These are phyloP conservation scores for Amphipyra berbera DNA, from an alignment of 2,888 invertebrate species.

Conservation along the genomic window DNA sequence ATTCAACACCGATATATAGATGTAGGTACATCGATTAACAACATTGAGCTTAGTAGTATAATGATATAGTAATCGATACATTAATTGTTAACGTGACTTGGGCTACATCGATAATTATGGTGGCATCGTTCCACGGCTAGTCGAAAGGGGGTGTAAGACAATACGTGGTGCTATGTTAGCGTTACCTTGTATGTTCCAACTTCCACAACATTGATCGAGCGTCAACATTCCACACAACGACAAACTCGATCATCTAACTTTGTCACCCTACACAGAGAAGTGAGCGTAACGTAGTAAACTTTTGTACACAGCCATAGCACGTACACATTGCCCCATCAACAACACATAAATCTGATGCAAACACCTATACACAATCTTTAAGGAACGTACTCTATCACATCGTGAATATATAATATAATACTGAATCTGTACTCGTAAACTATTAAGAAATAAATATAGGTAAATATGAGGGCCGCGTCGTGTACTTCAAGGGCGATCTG, in stretches of 20 bases:
- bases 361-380: constrained; percentile 42
- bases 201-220: constrained; percentile 27
- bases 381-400: constrained; percentile 58
- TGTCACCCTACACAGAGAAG: constrained; percentile 3
- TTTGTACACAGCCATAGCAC: too few species aligned
- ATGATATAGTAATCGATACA: constrained; percentile 43
- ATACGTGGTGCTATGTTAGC: neutral
- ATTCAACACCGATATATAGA: constrained; percentile 55
- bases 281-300: neutral
- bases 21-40: constrained; percentile 60
- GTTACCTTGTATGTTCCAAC: neutral
- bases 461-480: constrained; percentile 23
- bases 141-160: neutral
- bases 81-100: constrained; percentile 31
- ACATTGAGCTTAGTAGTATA: constrained; percentile 52
- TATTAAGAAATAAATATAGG: constrained; percentile 40
- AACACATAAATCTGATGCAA: constrained; percentile 38
- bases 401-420: constrained; percentile 49
- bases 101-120: constrained; percentile 26
- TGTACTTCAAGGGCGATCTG: constrained; percentile 7
- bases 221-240: constrained; percentile 53
- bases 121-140: constrained; percentile 17
- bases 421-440: constrained; percentile 48
- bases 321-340: constrained; percentile 16
- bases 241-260: constrained; percentile 39